A percentile compares a stretch with the other conserved stretches of the same genome.
phyloP scores from a whole-genome alignment of 2,113 vertebrate species.

The Synodontis membranacea region DNA sequence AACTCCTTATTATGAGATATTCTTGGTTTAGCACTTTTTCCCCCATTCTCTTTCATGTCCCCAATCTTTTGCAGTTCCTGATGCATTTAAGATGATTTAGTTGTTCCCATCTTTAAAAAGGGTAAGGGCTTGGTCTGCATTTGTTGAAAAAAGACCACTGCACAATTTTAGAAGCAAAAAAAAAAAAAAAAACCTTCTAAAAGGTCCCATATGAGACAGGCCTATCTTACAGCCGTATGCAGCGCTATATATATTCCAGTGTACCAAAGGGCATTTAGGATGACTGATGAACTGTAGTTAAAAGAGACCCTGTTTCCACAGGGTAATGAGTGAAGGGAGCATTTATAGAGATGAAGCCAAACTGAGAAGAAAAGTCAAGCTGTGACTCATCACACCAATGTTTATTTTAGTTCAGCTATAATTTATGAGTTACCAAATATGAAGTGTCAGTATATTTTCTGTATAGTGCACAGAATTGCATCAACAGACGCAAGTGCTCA shows the following conservation, averaged over 20 bases:
- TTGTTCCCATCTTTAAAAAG: slow-evolving; percentile 31
- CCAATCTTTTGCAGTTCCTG: neutral
- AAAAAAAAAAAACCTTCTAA: neutral
- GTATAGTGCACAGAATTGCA: slow-evolving; percentile 36
- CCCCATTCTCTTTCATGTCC: slow-evolving; percentile 12
- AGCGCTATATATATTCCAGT: slow-evolving; percentile 53
- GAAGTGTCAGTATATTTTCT: slow-evolving; percentile 24
- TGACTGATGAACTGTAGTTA: slow-evolving; percentile 62
- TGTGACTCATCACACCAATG: slow-evolving; percentile 31
- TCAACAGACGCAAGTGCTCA: slow-evolving; percentile 17
- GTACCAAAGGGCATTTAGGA: slow-evolving; percentile 59
- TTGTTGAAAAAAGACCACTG: slow-evolving; percentile 20
- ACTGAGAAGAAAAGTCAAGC: slow-evolving; percentile 31
- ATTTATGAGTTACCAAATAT: slow-evolving; percentile 31
- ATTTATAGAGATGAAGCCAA: slow-evolving; percentile 23
- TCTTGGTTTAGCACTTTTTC: neutral
- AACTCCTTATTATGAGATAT: neutral
- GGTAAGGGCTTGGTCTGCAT: slow-evolving; percentile 51
- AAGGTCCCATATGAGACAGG: slow-evolving; percentile 57
- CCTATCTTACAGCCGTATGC: slow-evolving; percentile 45
- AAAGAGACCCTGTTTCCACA: slow-evolving; percentile 50
- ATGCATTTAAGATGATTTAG: slow-evolving; percentile 45
- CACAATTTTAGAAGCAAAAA: slow-evolving; percentile 49
- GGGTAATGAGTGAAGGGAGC: slow-evolving; percentile 41
- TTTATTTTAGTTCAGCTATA: slow-evolving; percentile 32